Conservation (phyloP, 2,113 vertebrate species). For the Paratilapia polleni region DNA sequence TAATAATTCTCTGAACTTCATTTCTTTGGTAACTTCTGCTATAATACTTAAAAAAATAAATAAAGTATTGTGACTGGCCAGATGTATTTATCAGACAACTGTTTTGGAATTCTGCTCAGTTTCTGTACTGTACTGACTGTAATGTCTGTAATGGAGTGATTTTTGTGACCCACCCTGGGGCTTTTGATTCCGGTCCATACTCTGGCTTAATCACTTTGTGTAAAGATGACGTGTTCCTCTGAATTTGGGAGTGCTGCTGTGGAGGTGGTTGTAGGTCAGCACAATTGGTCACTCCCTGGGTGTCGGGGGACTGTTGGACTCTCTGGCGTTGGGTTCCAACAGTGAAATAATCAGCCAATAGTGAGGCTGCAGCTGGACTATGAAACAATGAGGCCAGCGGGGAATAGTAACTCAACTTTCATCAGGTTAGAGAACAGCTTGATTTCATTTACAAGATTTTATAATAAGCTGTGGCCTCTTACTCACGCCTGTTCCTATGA, state of each 20-base stretch:
- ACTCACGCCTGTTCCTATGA: constrained; percentile 44
- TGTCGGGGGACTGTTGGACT: constrained; percentile 29
- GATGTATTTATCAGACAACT: not conserved
- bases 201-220: constrained; percentile 25
- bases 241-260: constrained; percentile 38
- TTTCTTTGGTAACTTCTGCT: constrained; percentile 1
- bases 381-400: constrained; percentile 46
- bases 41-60: not conserved
- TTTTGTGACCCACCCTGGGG: constrained; percentile 6
- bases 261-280: constrained; percentile 27
- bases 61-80: not conserved
- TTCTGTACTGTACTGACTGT: too few species aligned
- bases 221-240: constrained; percentile 15
- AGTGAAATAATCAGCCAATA: constrained; percentile 49
- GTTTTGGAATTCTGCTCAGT: too few species aligned
- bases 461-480: constrained; percentile 62
- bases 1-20: not conserved
- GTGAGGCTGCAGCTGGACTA: constrained; percentile 33
- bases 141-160: too few species aligned
- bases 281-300: constrained; percentile 25
- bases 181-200: constrained; percentile 28
- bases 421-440: constrained; percentile 66
- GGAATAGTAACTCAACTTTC: constrained; percentile 54
- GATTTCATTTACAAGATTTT: constrained; percentile 71
- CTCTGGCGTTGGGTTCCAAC: constrained; percentile 20